These are phyloP conservation scores for Pterostichus niger DNA, from an alignment of 2,888 invertebrate genomes.

Conservation along the genomic window DNA sequence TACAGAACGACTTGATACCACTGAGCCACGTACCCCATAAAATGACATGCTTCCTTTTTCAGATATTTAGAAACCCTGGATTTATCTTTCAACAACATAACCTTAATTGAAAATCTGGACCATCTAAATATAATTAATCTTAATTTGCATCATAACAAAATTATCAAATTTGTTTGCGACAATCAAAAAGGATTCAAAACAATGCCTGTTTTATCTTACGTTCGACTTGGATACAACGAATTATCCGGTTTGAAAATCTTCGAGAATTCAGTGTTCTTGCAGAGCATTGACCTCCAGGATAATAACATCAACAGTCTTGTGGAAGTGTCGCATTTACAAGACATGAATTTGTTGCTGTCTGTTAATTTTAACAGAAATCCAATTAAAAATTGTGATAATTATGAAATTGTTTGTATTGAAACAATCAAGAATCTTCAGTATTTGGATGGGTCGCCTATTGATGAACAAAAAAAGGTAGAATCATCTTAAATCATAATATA, in stretches of 20 bases:
- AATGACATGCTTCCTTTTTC: too few species aligned
- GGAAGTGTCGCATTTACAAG: slow-evolving; percentile 74
- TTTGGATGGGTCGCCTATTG: slow-evolving; percentile 74
- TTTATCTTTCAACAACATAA: slow-evolving; percentile 81
- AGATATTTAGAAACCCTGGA: slow-evolving; percentile 80
- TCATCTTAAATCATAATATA: slow-evolving; percentile 42
- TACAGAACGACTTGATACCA: too few species aligned
- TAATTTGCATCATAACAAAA: slow-evolving; percentile 71
- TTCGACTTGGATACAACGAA: slow-evolving; percentile 80
- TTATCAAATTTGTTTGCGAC: slow-evolving; percentile 73
- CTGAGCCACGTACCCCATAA: too few species aligned
- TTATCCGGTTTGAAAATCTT: slow-evolving; percentile 80
- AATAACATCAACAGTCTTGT: slow-evolving; percentile 75
- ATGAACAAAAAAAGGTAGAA: slow-evolving; percentile 71
- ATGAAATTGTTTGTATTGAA: slow-evolving; percentile 74
- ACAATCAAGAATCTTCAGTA: slow-evolving; percentile 73
- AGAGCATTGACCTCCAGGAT: slow-evolving; percentile 73
- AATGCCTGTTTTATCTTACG: slow-evolving; percentile 78
- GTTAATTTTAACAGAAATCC: slow-evolving; percentile 74
- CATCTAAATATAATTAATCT: slow-evolving; percentile 77
- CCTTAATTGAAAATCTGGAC: slow-evolving; percentile 80
- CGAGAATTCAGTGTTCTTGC: slow-evolving; percentile 74
- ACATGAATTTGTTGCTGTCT: slow-evolving; percentile 72
- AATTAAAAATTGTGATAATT: slow-evolving; percentile 74
- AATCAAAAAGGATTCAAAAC: slow-evolving; percentile 78